phyloP scores from a whole-genome alignment of 2,113 vertebrate genomes.

The Anguilla rostrata region DNA sequence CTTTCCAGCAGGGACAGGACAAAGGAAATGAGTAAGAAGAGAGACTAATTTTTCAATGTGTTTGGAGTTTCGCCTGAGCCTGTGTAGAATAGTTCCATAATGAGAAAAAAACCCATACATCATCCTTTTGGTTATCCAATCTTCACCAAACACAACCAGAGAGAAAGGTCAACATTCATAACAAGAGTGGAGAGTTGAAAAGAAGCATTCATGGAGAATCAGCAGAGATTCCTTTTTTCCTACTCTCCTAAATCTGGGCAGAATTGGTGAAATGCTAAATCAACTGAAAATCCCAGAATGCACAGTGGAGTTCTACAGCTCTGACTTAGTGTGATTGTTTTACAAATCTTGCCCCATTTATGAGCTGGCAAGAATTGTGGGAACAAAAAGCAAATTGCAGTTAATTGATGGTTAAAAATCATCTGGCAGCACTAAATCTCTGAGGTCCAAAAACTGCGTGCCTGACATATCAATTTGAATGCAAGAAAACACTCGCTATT shows the following conservation, averaged over 20 bases:
- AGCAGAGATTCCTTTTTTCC: background rate
- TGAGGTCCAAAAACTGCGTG: slow-evolving; percentile 39
- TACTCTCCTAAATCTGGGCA: background rate
- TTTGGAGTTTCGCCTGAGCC: background rate
- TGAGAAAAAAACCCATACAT: background rate
- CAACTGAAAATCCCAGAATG: background rate
- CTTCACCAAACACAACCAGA: background rate
- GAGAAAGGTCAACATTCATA: background rate
- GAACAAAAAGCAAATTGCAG: background rate
- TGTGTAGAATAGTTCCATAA: background rate
- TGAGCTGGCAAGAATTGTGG: background rate
- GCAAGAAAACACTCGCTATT: slow-evolving; percentile 42
- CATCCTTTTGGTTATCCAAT: background rate
- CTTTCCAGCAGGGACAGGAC: background rate
- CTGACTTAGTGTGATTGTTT: background rate
- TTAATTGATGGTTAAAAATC: background rate
- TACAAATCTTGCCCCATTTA: background rate
- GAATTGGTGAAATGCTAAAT: background rate
- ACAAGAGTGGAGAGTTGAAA: background rate
- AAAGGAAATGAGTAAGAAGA: background rate
- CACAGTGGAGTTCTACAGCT: background rate
- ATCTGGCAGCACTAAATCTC: slow-evolving; percentile 23
- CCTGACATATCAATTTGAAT: slow-evolving; percentile 43
- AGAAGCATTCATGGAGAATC: background rate
- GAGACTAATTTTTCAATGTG: background rate